Percentiles rank a stretch among this genome's conserved stretches.
Conservation (phyloP, 2,113 vertebrate genomes). For the Oryzias curvinotus region DNA sequence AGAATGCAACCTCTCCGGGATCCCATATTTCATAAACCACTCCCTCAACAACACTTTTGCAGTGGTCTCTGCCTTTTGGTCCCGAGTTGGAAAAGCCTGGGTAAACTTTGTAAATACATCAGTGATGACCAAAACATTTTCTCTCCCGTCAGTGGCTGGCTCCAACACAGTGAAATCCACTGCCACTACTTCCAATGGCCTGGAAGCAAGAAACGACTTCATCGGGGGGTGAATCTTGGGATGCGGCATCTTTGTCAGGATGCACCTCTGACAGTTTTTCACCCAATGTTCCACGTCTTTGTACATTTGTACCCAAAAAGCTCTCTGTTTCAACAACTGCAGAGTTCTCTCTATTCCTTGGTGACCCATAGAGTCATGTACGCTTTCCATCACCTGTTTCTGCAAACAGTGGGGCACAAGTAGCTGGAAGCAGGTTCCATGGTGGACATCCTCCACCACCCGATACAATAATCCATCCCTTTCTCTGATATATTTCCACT, state of each 20-base stretch:
- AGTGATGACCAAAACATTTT: slow-evolving; percentile 2
- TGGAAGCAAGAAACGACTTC: no score
- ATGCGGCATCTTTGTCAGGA: no score
- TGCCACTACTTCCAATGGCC: no score
- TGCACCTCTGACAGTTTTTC: background rate
- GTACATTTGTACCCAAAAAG: background rate
- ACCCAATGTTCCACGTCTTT: background rate
- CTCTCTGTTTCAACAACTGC: background rate
- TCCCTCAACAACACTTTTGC: background rate
- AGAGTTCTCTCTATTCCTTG: background rate
- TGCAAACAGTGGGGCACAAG: background rate
- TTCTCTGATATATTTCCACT: background rate
- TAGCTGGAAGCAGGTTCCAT: background rate
- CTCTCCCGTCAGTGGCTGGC: background rate
- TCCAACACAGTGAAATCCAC: no score
- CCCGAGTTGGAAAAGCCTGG: background rate
- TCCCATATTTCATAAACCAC: slow-evolving; percentile 16
- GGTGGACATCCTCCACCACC: background rate
- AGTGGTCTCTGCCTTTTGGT: background rate
- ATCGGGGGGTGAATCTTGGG: no score
- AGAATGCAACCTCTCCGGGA: background rate
- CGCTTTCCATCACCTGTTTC: background rate
- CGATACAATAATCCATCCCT: background rate
- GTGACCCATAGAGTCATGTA: slow-evolving; percentile 4
- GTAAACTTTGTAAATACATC: slow-evolving; percentile 6